These are phyloP conservation scores for Brenthis daphne DNA, from an alignment of 2,888 invertebrate species.

Conservation along the genomic window DNA sequence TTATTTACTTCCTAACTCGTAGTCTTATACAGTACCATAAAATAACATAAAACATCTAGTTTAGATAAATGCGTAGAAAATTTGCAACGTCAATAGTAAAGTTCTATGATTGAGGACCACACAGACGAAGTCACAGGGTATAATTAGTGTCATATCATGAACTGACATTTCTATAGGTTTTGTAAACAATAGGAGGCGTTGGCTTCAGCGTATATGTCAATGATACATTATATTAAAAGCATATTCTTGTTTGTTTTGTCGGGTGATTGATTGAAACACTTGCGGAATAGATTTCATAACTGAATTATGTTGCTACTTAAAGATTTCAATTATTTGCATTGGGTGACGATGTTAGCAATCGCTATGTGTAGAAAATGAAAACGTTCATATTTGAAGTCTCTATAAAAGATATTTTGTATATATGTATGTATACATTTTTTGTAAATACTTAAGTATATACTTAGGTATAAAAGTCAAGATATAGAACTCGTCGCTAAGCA, in stretches of 20 bases:
- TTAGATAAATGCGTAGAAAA: neutral
- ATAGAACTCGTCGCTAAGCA: too few relatives aligned
- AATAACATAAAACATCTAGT: neutral
- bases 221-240: conserved; percentile 47
- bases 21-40: neutral
- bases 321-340: conserved; percentile 20
- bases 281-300: conserved; percentile 19
- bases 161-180: conserved; percentile 28
- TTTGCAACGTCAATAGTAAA: neutral
- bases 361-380: neutral
- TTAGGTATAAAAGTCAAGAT: too few relatives aligned
- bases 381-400: too few relatives aligned
- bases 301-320: conserved; percentile 1
- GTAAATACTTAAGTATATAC: too few relatives aligned
- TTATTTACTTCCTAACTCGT: too few relatives aligned
- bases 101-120: neutral
- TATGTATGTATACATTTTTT: too few relatives aligned
- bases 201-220: conserved; percentile 24
- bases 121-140: conserved; percentile 3
- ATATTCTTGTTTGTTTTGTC: conserved; percentile 48
- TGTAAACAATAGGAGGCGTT: conserved; percentile 42
- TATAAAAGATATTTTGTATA: too few relatives aligned
- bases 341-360: neutral
- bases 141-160: neutral
- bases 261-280: conserved; percentile 48